Evolutionary conservation across 2,113 vertebrate genomes (phyloP).

Genomic region (Gobius niger): DNA sequence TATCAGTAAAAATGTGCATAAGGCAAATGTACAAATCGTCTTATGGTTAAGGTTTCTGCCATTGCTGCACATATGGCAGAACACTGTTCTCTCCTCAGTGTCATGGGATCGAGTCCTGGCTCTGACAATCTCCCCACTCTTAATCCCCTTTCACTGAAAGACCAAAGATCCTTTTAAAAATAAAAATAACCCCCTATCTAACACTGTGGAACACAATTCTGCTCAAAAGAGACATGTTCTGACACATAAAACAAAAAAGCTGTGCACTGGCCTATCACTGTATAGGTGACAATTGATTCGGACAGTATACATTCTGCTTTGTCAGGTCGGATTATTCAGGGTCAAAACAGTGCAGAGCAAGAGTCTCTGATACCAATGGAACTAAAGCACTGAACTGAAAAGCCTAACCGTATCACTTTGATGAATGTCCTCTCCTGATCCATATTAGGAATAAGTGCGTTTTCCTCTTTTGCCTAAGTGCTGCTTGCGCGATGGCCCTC

Average conservation of each 20-base stretch:
- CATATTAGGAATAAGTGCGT: slow-evolving; percentile 35
- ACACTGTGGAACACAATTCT: too few species aligned
- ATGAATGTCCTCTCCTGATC: slow-evolving; percentile 57
- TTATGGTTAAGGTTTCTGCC: too few species aligned
- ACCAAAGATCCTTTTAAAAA: too few species aligned
- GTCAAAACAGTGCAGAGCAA: slow-evolving; percentile 42
- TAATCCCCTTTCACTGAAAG: too few species aligned
- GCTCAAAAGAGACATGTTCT: slow-evolving; percentile 25
- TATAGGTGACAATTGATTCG: slow-evolving; percentile 60
- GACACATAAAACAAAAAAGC: slow-evolving; percentile 60
- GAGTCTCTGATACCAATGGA: slow-evolving; percentile 51
- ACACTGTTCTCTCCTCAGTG: too few species aligned
- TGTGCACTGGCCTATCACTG: slow-evolving; percentile 54
- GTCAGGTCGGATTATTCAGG: slow-evolving; percentile 36
- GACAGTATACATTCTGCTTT: slow-evolving; percentile 41
- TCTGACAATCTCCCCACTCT: too few species aligned
- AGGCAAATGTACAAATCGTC: too few species aligned
- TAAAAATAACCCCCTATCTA: too few species aligned
- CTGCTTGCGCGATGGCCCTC: slow-evolving; percentile 46
- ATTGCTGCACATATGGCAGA: too few species aligned
- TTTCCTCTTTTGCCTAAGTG: slow-evolving; percentile 14
- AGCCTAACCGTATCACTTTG: slow-evolving; percentile 65
- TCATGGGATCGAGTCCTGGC: too few species aligned
- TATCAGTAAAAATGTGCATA: too few species aligned
- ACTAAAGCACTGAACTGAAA: slow-evolving; percentile 56